phyloP scores from a whole-genome alignment of 2,113 vertebrate species.

The Heterotilapia buettikoferi region DNA sequence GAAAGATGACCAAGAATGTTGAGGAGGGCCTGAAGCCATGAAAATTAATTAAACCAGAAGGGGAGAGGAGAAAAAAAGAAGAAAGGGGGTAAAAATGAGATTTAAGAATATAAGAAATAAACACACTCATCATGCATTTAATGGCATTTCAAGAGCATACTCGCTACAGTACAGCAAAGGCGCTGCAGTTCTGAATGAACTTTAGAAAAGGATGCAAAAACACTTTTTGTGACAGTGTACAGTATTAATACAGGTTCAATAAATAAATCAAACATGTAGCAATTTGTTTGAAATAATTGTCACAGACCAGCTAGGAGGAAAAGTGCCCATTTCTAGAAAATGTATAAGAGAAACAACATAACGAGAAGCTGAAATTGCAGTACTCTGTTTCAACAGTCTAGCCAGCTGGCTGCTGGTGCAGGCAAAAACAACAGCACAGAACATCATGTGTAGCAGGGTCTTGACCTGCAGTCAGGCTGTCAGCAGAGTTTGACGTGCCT shows the following conservation, averaged over 20 bases:
- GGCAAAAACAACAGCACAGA: slow-evolving; percentile 38
- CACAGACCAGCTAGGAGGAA: not conserved
- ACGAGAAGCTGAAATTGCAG: not conserved
- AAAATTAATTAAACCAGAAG: not conserved
- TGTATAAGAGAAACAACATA: not conserved
- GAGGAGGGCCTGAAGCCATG: slow-evolving; percentile 55
- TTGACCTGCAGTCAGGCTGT: slow-evolving; percentile 49
- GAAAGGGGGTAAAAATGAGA: not conserved
- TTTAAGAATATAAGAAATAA: not conserved
- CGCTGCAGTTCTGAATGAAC: not conserved
- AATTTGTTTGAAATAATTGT: not conserved
- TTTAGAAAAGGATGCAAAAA: not conserved
- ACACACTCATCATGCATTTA: not conserved
- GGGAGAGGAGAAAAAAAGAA: not conserved
- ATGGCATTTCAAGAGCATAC: not conserved
- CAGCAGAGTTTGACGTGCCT: slow-evolving; percentile 42
- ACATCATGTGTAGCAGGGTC: slow-evolving; percentile 44
- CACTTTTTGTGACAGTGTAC: not conserved
- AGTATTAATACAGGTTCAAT: not conserved
- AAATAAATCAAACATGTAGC: not conserved
- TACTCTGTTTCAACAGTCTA: not conserved
- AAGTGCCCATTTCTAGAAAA: not conserved
- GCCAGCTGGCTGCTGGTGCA: slow-evolving; percentile 11
- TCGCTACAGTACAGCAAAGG: not conserved
- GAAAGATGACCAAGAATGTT: slow-evolving; percentile 75